Percentiles rank a stretch among this genome's conserved stretches.
phyloP scores from a whole-genome alignment of 2,888 invertebrate genomes.

The Lamellibrachia satsuma region DNA sequence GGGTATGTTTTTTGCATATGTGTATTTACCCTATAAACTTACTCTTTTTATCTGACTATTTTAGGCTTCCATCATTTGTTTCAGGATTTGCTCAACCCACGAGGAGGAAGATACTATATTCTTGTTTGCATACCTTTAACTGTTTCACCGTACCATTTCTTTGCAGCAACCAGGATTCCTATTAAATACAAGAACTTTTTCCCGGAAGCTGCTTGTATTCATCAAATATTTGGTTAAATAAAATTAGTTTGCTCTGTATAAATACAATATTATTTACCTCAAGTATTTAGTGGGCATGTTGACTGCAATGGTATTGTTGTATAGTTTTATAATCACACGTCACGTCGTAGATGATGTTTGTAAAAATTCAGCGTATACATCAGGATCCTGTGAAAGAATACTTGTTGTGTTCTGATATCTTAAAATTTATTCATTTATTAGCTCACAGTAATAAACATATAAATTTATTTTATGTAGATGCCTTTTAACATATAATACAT shows the following conservation, averaged over 20 bases:
- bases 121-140: background rate
- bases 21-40: background rate
- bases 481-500: background rate
- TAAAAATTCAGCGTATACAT: no score
- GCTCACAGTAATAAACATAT: background rate
- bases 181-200: background rate
- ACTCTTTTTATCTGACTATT: background rate
- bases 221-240: background rate
- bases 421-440: no score
- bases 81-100: background rate
- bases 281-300: no score
- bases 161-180: background rate
- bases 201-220: background rate
- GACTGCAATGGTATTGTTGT: no score
- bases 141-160: background rate
- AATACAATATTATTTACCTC: no score
- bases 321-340: no score
- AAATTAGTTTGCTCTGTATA: no score
- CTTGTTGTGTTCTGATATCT: no score
- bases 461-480: background rate
- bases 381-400: no score
- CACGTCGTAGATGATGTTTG: no score
- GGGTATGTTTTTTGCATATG: background rate
- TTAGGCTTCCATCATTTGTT: background rate
- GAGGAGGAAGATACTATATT: slow-evolving; percentile 20